A percentile compares a stretch with the other conserved stretches of the same genome.
Conservation (phyloP, 2,113 vertebrate genomes). For the Brevimyrus niger region DNA sequence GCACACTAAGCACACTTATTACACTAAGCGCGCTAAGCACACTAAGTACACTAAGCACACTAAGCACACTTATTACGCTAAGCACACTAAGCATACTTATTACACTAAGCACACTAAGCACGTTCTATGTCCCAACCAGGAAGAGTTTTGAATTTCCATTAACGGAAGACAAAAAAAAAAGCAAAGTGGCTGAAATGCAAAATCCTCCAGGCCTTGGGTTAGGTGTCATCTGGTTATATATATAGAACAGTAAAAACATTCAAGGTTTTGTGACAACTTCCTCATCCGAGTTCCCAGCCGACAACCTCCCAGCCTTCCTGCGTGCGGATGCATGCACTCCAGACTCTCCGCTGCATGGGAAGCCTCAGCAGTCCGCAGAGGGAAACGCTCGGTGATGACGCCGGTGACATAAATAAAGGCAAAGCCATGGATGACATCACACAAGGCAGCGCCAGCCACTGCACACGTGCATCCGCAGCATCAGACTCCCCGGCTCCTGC, state of each 20-base stretch:
- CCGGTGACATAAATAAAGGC: background rate
- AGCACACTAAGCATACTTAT: no score
- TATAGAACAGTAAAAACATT: conserved; percentile 8
- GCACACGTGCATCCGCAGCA: background rate
- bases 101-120: no score
- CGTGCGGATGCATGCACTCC: background rate
- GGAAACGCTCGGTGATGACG: background rate
- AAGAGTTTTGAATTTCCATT: background rate
- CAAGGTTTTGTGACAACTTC: background rate
- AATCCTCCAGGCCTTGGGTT: background rate
- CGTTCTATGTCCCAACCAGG: background rate
- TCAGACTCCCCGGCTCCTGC: conserved; percentile 37
- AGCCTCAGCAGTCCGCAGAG: background rate
- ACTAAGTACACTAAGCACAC: no score
- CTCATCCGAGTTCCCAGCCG: background rate
- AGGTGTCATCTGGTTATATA: background rate
- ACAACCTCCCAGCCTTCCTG: background rate
- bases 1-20: no score
- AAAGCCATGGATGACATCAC: background rate
- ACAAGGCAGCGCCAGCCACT: background rate
- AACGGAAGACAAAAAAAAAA: background rate
- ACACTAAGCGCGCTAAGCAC: no score
- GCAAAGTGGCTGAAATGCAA: background rate
- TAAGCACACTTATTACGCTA: no score
- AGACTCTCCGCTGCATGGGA: background rate